Conservation (phyloP, 1,140 invertebrate species). For the Himalopsyche phryganea region DNA sequence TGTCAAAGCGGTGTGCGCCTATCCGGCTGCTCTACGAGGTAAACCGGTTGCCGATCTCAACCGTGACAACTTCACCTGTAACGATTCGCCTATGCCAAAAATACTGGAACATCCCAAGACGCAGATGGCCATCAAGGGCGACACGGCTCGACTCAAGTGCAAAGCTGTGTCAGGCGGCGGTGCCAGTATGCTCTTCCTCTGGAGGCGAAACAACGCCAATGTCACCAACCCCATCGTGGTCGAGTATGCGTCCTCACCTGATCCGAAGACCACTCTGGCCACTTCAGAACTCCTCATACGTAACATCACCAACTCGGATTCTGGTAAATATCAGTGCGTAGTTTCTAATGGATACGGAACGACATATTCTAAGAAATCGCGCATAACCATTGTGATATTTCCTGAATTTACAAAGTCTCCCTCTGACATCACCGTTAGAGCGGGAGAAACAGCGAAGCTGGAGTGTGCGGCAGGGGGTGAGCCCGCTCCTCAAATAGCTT, state of each 20-base stretch:
- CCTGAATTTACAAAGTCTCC: conserved; percentile 85
- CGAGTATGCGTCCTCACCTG: conserved; percentile 42
- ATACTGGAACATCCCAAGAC: conserved; percentile 77
- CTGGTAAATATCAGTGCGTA: conserved; percentile 90
- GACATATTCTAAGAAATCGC: conserved; percentile 82
- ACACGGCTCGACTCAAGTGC: conserved; percentile 78
- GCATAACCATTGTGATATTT: conserved; percentile 82
- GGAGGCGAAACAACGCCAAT: conserved; percentile 87
- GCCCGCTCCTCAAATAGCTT: conserved; percentile 83
- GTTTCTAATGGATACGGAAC: conserved; percentile 87
- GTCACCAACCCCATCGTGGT: conserved; percentile 50
- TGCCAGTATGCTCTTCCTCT: conserved; percentile 65
- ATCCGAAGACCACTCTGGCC: conserved; percentile 50
- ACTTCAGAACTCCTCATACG: conserved; percentile 68
- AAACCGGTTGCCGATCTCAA: conserved; percentile 63
- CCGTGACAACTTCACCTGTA: conserved; percentile 70
- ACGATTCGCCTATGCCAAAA: conserved; percentile 83
- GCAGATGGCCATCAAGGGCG: conserved; percentile 79
- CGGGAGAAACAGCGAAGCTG: conserved; percentile 80
- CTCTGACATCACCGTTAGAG: conserved; percentile 75
- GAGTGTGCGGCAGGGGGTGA: conserved; percentile 89
- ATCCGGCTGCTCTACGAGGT: conserved; percentile 70
- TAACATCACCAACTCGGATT: conserved; percentile 71
- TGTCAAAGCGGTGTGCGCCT: conserved; percentile 67
- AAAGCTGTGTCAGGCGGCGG: conserved; percentile 61